These are phyloP conservation scores for Nomia melanderi DNA, from an alignment of 1,140 invertebrate genomes.

Conservation along the genomic window DNA sequence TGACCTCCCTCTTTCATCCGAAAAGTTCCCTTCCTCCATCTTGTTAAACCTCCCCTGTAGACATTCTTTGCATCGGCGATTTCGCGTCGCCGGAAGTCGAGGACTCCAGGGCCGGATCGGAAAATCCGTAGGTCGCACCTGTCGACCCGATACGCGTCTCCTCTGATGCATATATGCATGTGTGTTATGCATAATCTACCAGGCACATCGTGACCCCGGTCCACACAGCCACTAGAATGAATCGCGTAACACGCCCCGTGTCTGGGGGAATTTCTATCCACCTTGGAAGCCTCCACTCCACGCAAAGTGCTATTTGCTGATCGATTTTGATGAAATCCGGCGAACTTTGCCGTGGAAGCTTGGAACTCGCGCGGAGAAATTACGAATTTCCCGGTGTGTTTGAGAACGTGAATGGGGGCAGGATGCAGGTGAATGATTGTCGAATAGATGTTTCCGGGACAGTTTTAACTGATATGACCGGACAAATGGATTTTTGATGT, in stretches of 20 bases:
- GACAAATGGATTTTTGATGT: too few species aligned
- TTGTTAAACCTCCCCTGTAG: conserved; percentile 12
- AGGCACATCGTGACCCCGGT: conserved; percentile 34
- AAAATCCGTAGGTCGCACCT: conserved; percentile 43
- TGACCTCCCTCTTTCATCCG: not conserved
- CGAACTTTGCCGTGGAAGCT: not conserved
- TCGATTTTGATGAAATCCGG: conserved; percentile 15
- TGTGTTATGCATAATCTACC: conserved; percentile 48
- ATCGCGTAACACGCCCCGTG: conserved; percentile 15
- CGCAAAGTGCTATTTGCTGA: conserved; percentile 27
- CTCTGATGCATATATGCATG: conserved; percentile 54
- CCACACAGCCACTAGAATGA: conserved; percentile 14
- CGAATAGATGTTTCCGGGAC: too few species aligned
- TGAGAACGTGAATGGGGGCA: too few species aligned
- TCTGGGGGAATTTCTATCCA: conserved; percentile 19
- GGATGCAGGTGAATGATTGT: too few species aligned
- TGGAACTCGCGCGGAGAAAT: conserved; percentile 4
- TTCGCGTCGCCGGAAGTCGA: conserved; percentile 14
- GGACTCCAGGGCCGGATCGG: conserved; percentile 9
- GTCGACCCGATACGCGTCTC: conserved; percentile 46
- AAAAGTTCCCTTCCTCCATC: not conserved
- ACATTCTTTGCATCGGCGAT: conserved; percentile 33
- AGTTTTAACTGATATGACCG: too few species aligned
- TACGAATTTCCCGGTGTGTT: conserved; percentile 1
- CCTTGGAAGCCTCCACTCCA: conserved; percentile 17